Evolutionary conservation across 2,888 invertebrate genomes (phyloP).

Genomic region (Platycheirus albimanus): DNA sequence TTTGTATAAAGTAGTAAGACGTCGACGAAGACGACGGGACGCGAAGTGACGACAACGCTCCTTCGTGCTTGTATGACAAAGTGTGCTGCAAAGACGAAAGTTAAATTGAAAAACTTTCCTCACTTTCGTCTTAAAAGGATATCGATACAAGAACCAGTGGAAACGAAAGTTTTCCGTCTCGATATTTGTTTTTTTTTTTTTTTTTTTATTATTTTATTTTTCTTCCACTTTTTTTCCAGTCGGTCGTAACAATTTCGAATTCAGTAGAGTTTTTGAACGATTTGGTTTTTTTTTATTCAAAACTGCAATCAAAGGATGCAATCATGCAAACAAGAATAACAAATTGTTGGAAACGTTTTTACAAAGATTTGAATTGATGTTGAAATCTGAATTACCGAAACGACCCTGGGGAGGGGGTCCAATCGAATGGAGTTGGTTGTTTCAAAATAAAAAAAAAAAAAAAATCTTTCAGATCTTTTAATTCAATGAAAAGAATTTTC

Average conservation of each 20-base stretch:
- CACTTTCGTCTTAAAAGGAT: conserved; percentile 55
- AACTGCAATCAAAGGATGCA: conserved; percentile 72
- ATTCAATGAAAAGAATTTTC: conserved; percentile 32
- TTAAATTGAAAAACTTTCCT: conserved; percentile 72
- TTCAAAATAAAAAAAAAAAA: not conserved
- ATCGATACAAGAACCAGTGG: conserved; percentile 56
- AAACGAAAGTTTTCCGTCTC: conserved; percentile 30
- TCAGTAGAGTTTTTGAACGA: conserved; percentile 46
- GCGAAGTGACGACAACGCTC: not conserved
- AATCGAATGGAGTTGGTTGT: conserved; percentile 15
- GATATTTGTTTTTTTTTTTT: conserved; percentile 16
- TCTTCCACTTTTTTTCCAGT: not conserved
- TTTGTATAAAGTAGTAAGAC: conserved; percentile 7
- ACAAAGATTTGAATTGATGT: conserved; percentile 53
- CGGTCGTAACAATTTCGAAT: conserved; percentile 39
- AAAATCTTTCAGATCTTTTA: conserved; percentile 26
- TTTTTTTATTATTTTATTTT: not conserved
- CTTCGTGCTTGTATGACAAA: conserved; percentile 58
- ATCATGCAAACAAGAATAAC: conserved; percentile 69
- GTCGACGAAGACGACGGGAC: too few species aligned
- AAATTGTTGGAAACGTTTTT: conserved; percentile 50
- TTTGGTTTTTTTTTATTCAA: conserved; percentile 56
- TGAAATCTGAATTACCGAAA: conserved; percentile 21
- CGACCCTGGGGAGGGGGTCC: conserved; percentile 24
- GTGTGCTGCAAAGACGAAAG: conserved; percentile 53